Percentiles rank a stretch among this genome's conserved stretches.
These are phyloP conservation scores for Pseudocheirus occidentalis DNA, from an alignment of 2,797 vertebrate species.

Conservation along the genomic window DNA sequence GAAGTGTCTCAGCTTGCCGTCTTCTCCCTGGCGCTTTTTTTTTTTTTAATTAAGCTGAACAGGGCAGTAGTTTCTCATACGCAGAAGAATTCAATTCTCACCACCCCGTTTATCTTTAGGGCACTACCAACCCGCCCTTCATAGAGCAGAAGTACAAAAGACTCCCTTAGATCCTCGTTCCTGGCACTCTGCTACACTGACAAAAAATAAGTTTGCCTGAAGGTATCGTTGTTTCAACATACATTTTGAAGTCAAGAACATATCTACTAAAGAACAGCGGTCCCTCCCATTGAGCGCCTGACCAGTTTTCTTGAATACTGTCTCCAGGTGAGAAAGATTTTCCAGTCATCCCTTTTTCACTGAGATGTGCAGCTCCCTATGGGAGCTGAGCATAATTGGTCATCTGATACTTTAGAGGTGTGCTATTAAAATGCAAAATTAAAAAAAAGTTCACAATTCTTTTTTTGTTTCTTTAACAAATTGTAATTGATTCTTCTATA, in stretches of 20 bases:
- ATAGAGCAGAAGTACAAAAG: neutral
- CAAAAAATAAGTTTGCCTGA: neutral
- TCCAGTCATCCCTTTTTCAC: neutral
- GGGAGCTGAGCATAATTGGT: neutral
- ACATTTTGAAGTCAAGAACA: slow-evolving; percentile 54
- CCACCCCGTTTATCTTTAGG: neutral
- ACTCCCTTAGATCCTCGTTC: neutral
- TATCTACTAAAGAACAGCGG: neutral
- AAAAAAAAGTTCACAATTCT: neutral
- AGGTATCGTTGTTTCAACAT: slow-evolving; percentile 39
- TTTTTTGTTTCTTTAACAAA: neutral
- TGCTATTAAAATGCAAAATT: neutral
- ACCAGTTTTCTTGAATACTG: neutral
- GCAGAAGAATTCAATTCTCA: neutral
- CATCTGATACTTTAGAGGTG: neutral
- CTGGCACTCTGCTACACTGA: neutral
- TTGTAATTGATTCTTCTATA: neutral
- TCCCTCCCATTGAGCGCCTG: slow-evolving; percentile 28
- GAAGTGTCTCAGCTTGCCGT: slow-evolving; percentile 71
- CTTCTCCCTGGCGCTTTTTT: neutral
- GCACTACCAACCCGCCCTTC: slow-evolving; percentile 6
- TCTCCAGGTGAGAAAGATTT: slow-evolving; percentile 23
- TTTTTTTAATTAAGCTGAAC: neutral
- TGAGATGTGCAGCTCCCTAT: neutral
- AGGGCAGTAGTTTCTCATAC: neutral